A percentile compares a stretch with the other conserved stretches of the same genome.
These are phyloP conservation scores for Criorhina ranunculi DNA, from an alignment of 2,888 invertebrate species.

Conservation along the genomic window DNA sequence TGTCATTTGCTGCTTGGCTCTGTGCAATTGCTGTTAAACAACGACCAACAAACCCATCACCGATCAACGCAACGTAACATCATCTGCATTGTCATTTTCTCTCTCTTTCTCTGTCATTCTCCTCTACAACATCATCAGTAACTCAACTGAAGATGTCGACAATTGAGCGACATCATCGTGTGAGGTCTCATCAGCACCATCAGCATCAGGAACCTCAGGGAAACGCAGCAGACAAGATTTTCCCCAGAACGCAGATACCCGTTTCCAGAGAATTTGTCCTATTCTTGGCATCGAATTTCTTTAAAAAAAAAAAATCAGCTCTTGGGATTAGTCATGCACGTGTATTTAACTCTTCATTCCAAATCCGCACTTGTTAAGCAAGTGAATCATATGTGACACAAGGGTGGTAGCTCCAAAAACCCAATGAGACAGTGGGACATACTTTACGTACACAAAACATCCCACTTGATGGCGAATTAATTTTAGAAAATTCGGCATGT, in stretches of 20 bases:
- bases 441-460: not conserved
- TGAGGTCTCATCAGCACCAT: slow-evolving; percentile 68
- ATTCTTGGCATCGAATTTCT: slow-evolving; percentile 64
- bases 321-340: slow-evolving; percentile 53
- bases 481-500: slow-evolving; percentile 64
- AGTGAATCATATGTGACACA: slow-evolving; percentile 49
- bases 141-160: slow-evolving; percentile 61
- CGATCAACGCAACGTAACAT: slow-evolving; percentile 55
- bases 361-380: slow-evolving; percentile 13
- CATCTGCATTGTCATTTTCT: slow-evolving; percentile 35
- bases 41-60: slow-evolving; percentile 41
- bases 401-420: not conserved
- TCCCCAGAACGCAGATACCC: slow-evolving; percentile 61
- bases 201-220: slow-evolving; percentile 31
- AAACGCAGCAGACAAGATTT: slow-evolving; percentile 55
- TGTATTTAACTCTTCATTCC: slow-evolving; percentile 36
- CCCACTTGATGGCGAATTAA: slow-evolving; percentile 56
- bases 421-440: too few species aligned
- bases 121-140: slow-evolving; percentile 35
- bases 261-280: slow-evolving; percentile 71
- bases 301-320: slow-evolving; percentile 20
- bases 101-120: not conserved
- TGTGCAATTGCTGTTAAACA: not conserved
- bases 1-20: slow-evolving; percentile 6
- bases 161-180: slow-evolving; percentile 74